Percentiles rank a stretch among this genome's conserved stretches.
Conservation (phyloP, 2,797 vertebrate species). For the Glossophaga mutica region DNA sequence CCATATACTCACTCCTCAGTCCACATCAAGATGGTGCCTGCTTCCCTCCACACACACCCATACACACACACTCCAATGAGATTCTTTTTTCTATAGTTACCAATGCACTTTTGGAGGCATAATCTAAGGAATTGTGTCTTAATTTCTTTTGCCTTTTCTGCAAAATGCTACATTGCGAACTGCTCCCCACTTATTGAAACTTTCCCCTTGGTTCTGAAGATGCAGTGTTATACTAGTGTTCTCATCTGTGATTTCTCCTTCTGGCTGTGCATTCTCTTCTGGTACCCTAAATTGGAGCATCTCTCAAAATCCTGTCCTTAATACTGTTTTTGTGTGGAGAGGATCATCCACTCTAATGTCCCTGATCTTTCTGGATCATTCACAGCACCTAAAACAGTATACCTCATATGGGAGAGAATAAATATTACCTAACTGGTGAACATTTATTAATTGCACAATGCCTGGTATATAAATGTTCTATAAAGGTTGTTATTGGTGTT, state of each 20-base stretch:
- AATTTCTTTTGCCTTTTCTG: constrained; percentile 18
- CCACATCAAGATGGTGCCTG: neutral
- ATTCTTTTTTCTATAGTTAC: neutral
- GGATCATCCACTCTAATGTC: neutral
- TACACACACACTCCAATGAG: neutral
- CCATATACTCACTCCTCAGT: neutral
- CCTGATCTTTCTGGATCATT: constrained; percentile 11
- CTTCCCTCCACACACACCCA: neutral
- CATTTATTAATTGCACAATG: constrained; percentile 23
- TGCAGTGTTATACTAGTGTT: neutral
- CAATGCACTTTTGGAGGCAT: neutral
- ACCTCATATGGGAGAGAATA: neutral
- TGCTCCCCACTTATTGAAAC: neutral
- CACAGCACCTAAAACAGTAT: neutral
- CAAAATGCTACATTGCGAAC: neutral
- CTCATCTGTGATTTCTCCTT: neutral
- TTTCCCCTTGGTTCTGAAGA: neutral
- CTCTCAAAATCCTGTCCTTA: neutral
- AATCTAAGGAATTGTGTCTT: neutral
- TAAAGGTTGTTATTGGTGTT: constrained; percentile 10
- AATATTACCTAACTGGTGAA: constrained; percentile 35
- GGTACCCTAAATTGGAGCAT: neutral
- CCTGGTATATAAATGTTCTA: constrained; percentile 14
- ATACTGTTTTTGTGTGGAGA: neutral
- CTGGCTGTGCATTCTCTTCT: neutral